Base-by-base conservation (phyloP, 2,888 invertebrate species). In the Sacculina carcini region DNA sequence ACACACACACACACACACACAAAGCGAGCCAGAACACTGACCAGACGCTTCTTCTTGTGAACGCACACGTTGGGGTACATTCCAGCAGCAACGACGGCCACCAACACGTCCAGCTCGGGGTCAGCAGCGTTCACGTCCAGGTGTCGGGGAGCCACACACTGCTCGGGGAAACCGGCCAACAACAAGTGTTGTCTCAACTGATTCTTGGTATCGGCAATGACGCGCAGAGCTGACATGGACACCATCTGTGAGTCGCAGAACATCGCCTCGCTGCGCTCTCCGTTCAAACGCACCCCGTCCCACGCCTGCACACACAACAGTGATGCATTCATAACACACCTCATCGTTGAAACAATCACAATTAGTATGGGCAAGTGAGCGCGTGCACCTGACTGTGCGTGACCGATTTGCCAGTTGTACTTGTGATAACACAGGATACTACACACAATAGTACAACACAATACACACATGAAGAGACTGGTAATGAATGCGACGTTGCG, bases 21-120 rank as follows among this genome's bases (percentile, higher is more conserved):
- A n/a, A 14, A 4, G 2, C 21, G 14, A 9, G 12, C 14, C 10
- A 19, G 23, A 50, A n/a, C 14, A 9, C 51, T n/a, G 56, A 76
- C 81, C 69, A 90, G 90, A 53, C 96, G 73, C 64, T 94, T 96
- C 55, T 90, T 92, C 64, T 86, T 87, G 64, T 92, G 87, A 62
- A 76, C 78, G 62, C 92, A 92, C 3, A 98, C 87, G 65, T 98
- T 98, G 1, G 96, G 96, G 66, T 96, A 96, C 1, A 92, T 72
- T 0, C 94, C 96, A 72, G 84, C 76, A 57, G 81, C 79, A 62
- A 96, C 73, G 51, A 94, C 70, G 0, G 83, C 82, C 56, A 83
- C 76, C 0, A 89, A 77, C 52, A 81, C 69, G 63, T 96, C 94
- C 36, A 92, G 65, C 26, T 73, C 71, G 0, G 79, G 73, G 64